phyloP scores from a whole-genome alignment of 53 echinoderm and acorn worm species.

The Echinarachnius parma region DNA sequence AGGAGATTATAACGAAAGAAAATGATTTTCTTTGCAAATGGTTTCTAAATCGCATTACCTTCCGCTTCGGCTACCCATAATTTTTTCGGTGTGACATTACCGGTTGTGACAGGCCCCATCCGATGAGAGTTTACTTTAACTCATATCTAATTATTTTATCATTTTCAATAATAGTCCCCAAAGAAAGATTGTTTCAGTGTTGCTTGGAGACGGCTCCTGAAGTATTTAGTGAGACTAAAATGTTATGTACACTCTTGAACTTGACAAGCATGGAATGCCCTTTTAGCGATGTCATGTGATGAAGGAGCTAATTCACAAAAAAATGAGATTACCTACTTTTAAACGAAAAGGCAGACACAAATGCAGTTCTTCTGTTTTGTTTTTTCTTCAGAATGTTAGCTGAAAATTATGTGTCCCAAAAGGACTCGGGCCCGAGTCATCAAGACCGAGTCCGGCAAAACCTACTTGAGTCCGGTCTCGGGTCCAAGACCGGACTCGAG shows the following conservation, averaged over 20 bases:
- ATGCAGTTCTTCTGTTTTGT: constrained; percentile 21
- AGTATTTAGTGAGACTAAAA: constrained; percentile 14
- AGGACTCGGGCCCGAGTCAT: constrained; percentile 16
- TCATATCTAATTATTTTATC: constrained; percentile 21
- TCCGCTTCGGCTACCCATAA: neutral
- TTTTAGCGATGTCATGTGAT: constrained; percentile 15
- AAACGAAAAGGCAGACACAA: constrained; percentile 15
- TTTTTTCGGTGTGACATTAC: constrained; percentile 4
- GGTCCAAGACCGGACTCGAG: constrained; percentile 1
- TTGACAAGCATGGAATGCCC: constrained; percentile 15
- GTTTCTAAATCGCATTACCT: neutral
- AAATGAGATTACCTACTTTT: constrained; percentile 14
- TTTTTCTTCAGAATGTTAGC: constrained; percentile 15
- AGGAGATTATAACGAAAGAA: constrained; percentile 11
- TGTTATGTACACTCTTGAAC: constrained; percentile 7
- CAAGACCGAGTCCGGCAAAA: constrained; percentile 12
- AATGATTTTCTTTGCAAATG: constrained; percentile 5
- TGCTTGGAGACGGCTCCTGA: constrained; percentile 10
- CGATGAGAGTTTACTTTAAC: constrained; percentile 27
- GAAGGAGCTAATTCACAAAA: constrained; percentile 10
- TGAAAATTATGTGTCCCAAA: constrained; percentile 15
- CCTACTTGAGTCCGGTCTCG: neutral
- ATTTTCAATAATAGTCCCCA: constrained; percentile 13
- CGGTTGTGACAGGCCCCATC: constrained; percentile 10
- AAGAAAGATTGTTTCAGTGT: constrained; percentile 5